Evolutionary conservation across 2,113 vertebrate species (phyloP), one percentile per base, ranked within the genome.

Genomic region (Menidia beryllina): DNA sequence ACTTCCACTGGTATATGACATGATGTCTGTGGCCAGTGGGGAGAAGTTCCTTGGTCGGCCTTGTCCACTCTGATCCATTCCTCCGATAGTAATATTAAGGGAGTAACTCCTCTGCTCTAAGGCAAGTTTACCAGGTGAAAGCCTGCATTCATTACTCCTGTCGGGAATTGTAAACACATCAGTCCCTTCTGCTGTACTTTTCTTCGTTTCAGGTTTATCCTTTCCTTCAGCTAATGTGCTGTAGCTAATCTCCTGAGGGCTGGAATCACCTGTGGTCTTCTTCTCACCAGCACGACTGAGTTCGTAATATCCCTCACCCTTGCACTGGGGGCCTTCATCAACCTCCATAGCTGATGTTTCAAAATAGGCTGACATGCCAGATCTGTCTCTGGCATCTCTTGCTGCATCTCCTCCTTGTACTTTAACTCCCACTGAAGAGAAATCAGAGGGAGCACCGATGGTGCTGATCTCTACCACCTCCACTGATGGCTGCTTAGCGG

Each of bases 71-170:
- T 95, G 94, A 83, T 96, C 97, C 81, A 96, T 77, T 75, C 95
- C 92, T 64, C 96, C 97, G 92, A 98, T 98, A 10, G 96, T 97
- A 74, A 99, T 93, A 75, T 99, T 99, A 77, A 99, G 96, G 3
- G 97, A 99, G 93, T 97, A 99, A 81, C 97, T 99, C 86, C 97
- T 95, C 86, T 99, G 97, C 12, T 99, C 97, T 88, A 99, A 94
- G n/a, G 97, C 96, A 69, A 98, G 94, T 87, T 97, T 96, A 83
- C 97, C 97, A 0, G 98, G 94, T n/a, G 97, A 98, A 47, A 99
- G 87, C 65, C 87, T 89, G 71, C 91, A 93, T 52, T 99, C 97
- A 65, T 96, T 96, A 87, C 95, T 97, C 81, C 93, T 97, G 78
- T 95, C 97, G 63, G 94, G 94, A 61, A 95, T 79, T 25, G 82